Evolutionary conservation across 1,140 invertebrate genomes (phyloP).

Genomic region (Neodiprion lecontei): DNA sequence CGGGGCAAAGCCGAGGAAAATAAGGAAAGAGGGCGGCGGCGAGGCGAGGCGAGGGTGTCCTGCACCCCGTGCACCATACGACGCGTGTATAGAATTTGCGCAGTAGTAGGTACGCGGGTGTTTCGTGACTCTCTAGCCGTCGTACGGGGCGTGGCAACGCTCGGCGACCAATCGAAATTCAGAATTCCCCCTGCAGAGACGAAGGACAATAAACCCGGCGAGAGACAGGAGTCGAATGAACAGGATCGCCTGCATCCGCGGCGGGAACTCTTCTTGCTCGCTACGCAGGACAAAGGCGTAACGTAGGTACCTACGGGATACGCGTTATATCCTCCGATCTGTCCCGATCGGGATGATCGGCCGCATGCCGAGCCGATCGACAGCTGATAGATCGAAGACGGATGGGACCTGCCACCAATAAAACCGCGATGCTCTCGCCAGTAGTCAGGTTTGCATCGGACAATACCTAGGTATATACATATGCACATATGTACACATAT

Average conservation of each 20-base stretch:
- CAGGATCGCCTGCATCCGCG: neutral
- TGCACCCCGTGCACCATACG: neutral
- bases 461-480: neutral
- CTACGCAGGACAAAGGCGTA: too few species aligned
- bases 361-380: neutral
- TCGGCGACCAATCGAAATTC: constrained; percentile 55
- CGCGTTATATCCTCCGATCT: too few species aligned
- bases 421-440: neutral
- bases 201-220: constrained; percentile 58
- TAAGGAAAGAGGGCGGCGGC: neutral
- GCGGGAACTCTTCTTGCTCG: too few species aligned
- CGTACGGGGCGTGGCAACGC: constrained; percentile 59
- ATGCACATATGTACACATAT: neutral
- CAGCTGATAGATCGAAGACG: constrained; percentile 3
- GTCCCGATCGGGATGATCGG: too few species aligned
- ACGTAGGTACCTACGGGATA: too few species aligned
- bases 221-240: neutral
- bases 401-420: neutral
- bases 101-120: constrained; percentile 28
- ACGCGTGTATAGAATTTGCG: neutral
- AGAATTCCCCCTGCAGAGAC: constrained; percentile 44
- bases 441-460: neutral
- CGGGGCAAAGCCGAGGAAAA: too few species aligned
- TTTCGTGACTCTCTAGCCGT: constrained; percentile 53
- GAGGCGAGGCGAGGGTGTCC: neutral